These are phyloP conservation scores for Drosophila mayaguana DNA, from an alignment of 2,888 invertebrate genomes.

Conservation along the genomic window DNA sequence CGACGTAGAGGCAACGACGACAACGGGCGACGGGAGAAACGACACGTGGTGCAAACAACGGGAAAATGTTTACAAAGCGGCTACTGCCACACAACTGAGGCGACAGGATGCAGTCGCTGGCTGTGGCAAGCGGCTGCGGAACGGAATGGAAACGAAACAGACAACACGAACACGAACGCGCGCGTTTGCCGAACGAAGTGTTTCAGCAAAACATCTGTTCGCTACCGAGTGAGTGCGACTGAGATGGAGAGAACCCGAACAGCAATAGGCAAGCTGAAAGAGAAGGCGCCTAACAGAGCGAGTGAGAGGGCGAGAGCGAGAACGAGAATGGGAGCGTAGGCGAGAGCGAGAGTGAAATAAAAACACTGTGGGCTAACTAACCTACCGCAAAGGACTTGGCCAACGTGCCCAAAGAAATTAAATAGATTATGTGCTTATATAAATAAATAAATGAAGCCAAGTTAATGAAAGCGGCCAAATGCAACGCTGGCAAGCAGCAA, in stretches of 20 bases:
- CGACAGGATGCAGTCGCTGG: conserved; percentile 70
- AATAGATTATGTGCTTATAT: conserved; percentile 45
- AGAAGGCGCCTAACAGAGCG: conserved; percentile 7
- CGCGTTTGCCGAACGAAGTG: conserved; percentile 32
- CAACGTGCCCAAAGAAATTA: conserved; percentile 48
- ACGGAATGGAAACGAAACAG: conserved; percentile 68
- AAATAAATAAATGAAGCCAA: conserved; percentile 37
- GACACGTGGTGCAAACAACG: conserved; percentile 72
- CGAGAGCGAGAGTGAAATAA: conserved; percentile 19
- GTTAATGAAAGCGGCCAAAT: conserved; percentile 37
- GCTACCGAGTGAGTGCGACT: conserved; percentile 38
- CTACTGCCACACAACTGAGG: conserved; percentile 78
- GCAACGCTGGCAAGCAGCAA: neutral
- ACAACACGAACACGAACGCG: conserved; percentile 41
- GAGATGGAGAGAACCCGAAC: conserved; percentile 4
- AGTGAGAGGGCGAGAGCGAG: conserved; percentile 3
- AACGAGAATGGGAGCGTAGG: neutral
- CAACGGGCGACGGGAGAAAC: conserved; percentile 64
- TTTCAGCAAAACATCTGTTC: conserved; percentile 54
- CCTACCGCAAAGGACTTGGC: conserved; percentile 67
- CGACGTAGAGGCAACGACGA: conserved; percentile 56
- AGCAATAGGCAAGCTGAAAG: neutral
- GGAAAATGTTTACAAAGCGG: conserved; percentile 78
- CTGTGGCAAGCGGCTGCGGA: conserved; percentile 50
- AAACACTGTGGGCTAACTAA: conserved; percentile 60